These are phyloP conservation scores for Drosophila buzzatii DNA, from an alignment of 2,888 invertebrate species.

Conservation along the genomic window DNA sequence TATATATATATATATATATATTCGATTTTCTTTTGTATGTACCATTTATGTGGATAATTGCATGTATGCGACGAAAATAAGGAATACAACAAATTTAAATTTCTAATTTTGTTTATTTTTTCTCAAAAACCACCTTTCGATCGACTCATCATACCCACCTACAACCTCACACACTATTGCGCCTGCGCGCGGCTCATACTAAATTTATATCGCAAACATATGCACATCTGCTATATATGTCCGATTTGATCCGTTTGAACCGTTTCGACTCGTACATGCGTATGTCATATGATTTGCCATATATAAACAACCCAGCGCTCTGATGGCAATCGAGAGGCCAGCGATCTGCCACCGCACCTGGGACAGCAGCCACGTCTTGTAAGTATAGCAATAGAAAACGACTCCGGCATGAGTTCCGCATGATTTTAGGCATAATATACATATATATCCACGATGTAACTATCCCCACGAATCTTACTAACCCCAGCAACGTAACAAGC, in stretches of 20 bases:
- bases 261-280: constrained; percentile 16
- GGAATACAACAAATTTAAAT: constrained; percentile 51
- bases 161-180: constrained; percentile 65
- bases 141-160: constrained; percentile 76
- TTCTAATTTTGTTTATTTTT: constrained; percentile 66
- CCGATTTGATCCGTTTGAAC: constrained; percentile 14
- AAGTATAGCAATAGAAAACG: constrained; percentile 73
- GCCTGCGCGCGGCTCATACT: constrained; percentile 49
- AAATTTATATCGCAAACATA: constrained; percentile 40
- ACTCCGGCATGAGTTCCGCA: constrained; percentile 66
- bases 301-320: constrained; percentile 67
- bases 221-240: constrained; percentile 21
- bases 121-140: constrained; percentile 68
- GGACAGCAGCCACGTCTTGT: constrained; percentile 78
- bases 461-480: constrained; percentile 16
- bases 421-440: constrained; percentile 44
- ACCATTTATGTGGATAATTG: constrained; percentile 14
- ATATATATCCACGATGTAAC: constrained; percentile 8
- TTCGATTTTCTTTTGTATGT: constrained; percentile 39
- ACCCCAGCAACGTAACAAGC: constrained; percentile 23
- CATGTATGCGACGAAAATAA: constrained; percentile 38
- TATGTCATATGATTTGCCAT: constrained; percentile 42
- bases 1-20: constrained; percentile 5
- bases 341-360: constrained; percentile 80
- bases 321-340: constrained; percentile 82